Conservation (phyloP, 2,113 vertebrate genomes). For the Corythaixoides concolor region DNA sequence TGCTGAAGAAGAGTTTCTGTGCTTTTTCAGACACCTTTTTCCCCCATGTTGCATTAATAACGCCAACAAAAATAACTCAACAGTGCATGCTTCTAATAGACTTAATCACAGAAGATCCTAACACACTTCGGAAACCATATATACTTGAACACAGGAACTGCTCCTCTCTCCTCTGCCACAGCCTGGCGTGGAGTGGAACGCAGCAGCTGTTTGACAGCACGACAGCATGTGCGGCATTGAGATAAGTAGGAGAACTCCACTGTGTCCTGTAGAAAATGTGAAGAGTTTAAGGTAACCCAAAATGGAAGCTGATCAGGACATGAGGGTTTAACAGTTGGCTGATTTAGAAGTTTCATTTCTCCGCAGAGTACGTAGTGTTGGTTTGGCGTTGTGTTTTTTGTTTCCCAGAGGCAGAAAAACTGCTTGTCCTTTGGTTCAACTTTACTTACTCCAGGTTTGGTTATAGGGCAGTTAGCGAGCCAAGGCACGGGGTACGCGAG, state of each 20-base stretch:
- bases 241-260: background rate
- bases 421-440: rapidly evolving
- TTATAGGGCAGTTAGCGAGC: background rate
- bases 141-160: background rate
- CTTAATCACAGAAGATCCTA: background rate
- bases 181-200: rapidly evolving
- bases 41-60: background rate
- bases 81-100: background rate
- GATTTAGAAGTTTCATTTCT: background rate
- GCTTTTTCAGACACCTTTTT: background rate
- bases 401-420: background rate
- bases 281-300: background rate
- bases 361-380: background rate
- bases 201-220: background rate
- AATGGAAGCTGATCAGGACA: background rate
- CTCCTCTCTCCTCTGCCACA: background rate
- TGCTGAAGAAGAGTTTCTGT: background rate
- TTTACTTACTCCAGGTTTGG: background rate
- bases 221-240: background rate
- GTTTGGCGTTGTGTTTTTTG: background rate
- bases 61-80: background rate
- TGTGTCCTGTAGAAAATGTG: background rate
- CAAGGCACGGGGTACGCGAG: background rate
- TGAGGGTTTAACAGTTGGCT: background rate
- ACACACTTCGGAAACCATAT: background rate